Percentiles rank a stretch among this genome's conserved stretches.
Conservation (phyloP, 2,888 invertebrate species). For the Molorchus minor region DNA sequence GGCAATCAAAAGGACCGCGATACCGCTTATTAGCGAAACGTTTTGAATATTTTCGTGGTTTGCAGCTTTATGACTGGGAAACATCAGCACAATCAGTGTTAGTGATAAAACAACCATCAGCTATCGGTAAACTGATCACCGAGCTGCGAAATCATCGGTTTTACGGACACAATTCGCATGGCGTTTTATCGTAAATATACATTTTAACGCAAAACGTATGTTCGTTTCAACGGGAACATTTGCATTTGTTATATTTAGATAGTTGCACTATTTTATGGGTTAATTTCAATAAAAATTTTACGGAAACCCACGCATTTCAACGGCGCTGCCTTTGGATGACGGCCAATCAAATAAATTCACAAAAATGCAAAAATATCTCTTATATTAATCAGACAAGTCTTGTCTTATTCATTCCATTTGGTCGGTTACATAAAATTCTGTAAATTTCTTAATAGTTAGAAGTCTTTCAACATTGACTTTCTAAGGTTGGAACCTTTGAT, state of each 20-base stretch:
- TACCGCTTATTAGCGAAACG: slow-evolving; percentile 54
- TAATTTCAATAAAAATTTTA: slow-evolving; percentile 30
- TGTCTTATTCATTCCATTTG: too few relatives aligned
- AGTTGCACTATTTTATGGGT: slow-evolving; percentile 36
- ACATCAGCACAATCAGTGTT: slow-evolving; percentile 59
- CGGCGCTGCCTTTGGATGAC: slow-evolving; percentile 28
- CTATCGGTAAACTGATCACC: slow-evolving; percentile 58
- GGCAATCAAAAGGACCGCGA: slow-evolving; percentile 50
- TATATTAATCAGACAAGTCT: too few relatives aligned
- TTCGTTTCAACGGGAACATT: slow-evolving; percentile 48
- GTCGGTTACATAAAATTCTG: too few relatives aligned
- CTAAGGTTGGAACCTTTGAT: too few relatives aligned
- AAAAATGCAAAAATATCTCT: not conserved
- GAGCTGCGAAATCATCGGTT: slow-evolving; percentile 60
- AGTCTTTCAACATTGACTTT: too few relatives aligned
- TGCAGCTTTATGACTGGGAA: slow-evolving; percentile 56
- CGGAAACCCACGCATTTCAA: slow-evolving; percentile 8
- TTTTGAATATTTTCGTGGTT: slow-evolving; percentile 57
- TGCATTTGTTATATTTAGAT: slow-evolving; percentile 49
- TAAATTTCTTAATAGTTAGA: too few relatives aligned
- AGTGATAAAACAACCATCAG: slow-evolving; percentile 61
- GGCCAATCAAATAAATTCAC: slow-evolving; percentile 32
- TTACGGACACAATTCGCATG: slow-evolving; percentile 54
- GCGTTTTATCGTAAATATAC: slow-evolving; percentile 53
- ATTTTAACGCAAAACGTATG: slow-evolving; percentile 53